Conservation (phyloP, 2,888 invertebrate species). For the Cyclophora punctaria region DNA sequence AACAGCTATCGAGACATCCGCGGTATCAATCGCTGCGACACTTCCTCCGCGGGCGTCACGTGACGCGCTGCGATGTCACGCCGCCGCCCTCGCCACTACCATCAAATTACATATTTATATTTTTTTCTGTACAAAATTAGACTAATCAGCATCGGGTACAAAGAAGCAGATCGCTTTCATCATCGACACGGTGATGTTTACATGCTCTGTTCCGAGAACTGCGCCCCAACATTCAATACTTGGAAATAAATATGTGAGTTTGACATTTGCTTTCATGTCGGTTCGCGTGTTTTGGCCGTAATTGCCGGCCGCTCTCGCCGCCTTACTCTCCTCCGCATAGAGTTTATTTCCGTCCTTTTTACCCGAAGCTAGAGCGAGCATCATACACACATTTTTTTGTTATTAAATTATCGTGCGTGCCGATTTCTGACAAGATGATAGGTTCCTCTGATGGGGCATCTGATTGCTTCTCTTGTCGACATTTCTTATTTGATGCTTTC, state of each 20-base stretch:
- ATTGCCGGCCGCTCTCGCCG: constrained; percentile 46
- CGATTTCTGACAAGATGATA: constrained; percentile 73
- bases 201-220: constrained; percentile 66
- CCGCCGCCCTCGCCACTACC: constrained; percentile 23
- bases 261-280: constrained; percentile 75
- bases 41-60: constrained; percentile 37
- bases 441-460: constrained; percentile 69
- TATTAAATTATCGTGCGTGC: constrained; percentile 75
- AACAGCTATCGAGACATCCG: background rate
- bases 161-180: constrained; percentile 74
- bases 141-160: constrained; percentile 71
- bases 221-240: constrained; percentile 70
- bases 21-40: constrained; percentile 3
- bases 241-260: constrained; percentile 75
- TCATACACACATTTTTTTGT: constrained; percentile 43
- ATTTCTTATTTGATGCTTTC: constrained; percentile 61
- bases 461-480: constrained; percentile 74
- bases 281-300: constrained; percentile 67
- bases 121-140: constrained; percentile 59
- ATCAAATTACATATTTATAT: constrained; percentile 54
- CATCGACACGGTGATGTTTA: constrained; percentile 74
- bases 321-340: constrained; percentile 45
- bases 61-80: constrained; percentile 59
- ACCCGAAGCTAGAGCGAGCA: constrained; percentile 44
- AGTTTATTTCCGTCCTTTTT: constrained; percentile 47